phyloP scores from a whole-genome alignment of 1,140 invertebrate genomes.

The Elymnias hypermnestra region DNA sequence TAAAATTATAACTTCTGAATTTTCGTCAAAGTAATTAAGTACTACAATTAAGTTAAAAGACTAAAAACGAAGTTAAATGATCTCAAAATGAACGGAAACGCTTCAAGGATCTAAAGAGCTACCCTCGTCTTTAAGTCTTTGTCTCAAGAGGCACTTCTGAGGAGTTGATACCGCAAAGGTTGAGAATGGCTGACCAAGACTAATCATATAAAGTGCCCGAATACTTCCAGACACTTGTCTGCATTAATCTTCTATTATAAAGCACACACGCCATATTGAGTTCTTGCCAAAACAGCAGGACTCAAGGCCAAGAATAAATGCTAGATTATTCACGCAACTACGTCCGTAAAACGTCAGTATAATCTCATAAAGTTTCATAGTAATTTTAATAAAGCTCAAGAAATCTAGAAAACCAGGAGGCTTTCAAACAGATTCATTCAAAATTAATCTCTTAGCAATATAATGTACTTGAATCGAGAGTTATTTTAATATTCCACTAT shows the following conservation, averaged over 20 bases:
- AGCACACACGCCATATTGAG: constrained; percentile 24
- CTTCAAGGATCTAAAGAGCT: not conserved
- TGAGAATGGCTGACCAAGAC: constrained; percentile 20
- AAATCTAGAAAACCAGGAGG: too few relatives aligned
- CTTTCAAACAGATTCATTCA: too few relatives aligned
- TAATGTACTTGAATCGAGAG: too few relatives aligned
- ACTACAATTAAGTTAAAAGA: too few relatives aligned
- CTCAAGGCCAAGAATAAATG: constrained; percentile 17
- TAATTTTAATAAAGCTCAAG: too few relatives aligned
- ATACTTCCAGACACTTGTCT: constrained; percentile 25
- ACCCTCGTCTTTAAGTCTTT: not conserved
- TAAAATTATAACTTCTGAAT: too few relatives aligned
- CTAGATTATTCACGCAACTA: too few relatives aligned
- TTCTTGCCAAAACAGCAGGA: constrained; percentile 21
- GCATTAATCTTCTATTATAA: constrained; percentile 37
- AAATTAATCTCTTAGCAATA: too few relatives aligned
- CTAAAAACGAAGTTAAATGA: not conserved
- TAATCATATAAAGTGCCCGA: constrained; percentile 32
- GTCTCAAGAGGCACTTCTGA: not conserved
- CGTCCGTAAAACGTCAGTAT: too few relatives aligned
- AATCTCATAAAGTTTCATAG: too few relatives aligned
- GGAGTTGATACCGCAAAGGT: not conserved
- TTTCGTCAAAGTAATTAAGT: too few relatives aligned
- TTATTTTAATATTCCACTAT: too few relatives aligned
- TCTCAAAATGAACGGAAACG: not conserved